Evolutionary conservation across 2,888 invertebrate genomes (phyloP).

Genomic region (Callimorpha dominula): DNA sequence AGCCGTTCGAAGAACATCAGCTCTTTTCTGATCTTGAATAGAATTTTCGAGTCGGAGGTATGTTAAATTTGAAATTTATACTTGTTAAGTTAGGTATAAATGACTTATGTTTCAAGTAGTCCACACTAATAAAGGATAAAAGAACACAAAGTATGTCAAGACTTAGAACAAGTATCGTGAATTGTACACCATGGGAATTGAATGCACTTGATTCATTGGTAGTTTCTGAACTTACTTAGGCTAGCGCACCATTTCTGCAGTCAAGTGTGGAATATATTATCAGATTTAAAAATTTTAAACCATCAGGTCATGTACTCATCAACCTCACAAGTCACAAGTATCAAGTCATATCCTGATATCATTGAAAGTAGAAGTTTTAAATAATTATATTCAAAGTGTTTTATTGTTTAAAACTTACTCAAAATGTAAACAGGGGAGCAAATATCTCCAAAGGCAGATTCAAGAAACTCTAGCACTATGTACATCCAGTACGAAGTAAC

Average conservation of each 20-base stretch:
- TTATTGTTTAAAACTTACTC: constrained; percentile 55
- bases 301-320: neutral
- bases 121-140: no score
- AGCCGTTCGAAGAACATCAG: no score
- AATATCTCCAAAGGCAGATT: constrained; percentile 73
- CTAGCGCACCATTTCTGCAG: neutral
- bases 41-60: no score
- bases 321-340: neutral
- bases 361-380: neutral
- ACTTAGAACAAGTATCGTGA: neutral
- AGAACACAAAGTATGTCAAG: neutral
- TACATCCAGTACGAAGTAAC: constrained; percentile 73
- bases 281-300: neutral
- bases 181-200: neutral
- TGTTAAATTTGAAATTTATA: no score
- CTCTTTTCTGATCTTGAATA: no score
- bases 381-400: neutral
- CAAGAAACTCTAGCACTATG: constrained; percentile 70
- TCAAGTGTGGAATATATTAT: neutral
- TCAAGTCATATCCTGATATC: no score
- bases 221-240: no score
- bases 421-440: constrained; percentile 74
- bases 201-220: neutral
- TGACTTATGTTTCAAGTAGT: no score
- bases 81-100: no score